Conservation (phyloP, 2,113 vertebrate genomes). For the Gymnobelideus leadbeateri region DNA sequence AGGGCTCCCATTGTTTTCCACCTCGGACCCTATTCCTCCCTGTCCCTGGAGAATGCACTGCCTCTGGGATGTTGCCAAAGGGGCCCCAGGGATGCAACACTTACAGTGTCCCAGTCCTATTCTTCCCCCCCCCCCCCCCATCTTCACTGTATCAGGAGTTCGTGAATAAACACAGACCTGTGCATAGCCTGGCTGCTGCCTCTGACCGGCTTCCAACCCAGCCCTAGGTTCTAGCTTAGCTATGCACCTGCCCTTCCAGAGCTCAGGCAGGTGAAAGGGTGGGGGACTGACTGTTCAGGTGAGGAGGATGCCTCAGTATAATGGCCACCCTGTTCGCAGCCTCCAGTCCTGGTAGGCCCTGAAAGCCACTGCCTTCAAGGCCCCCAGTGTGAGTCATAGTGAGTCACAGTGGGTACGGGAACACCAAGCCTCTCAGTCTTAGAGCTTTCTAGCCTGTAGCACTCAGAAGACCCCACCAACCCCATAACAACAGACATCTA, state of each 20-base stretch:
- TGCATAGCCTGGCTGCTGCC: constrained; percentile 55
- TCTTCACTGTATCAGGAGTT: constrained; percentile 79
- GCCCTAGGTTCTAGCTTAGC: neutral
- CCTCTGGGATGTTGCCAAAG: constrained; percentile 70
- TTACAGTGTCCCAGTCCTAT: constrained; percentile 72
- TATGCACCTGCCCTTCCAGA: neutral
- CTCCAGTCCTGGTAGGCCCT: no score
- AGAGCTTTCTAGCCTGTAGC: neutral
- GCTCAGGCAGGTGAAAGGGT: constrained; percentile 10
- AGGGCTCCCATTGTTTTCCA: constrained; percentile 67
- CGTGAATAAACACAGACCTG: constrained; percentile 82
- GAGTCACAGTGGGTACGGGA: neutral
- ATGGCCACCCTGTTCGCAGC: neutral
- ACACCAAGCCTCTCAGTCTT: neutral
- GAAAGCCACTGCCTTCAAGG: no score
- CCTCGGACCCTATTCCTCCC: constrained; percentile 55
- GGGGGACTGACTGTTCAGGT: neutral
- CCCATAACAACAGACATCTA: neutral
- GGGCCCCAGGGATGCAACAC: constrained; percentile 72
- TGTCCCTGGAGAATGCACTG: constrained; percentile 61
- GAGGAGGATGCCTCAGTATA: neutral
- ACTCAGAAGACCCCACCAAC: neutral
- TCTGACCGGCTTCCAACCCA: constrained; percentile 29
- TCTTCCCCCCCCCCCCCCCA: neutral
- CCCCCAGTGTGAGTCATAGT: neutral